Evolutionary conservation across 1,140 invertebrate species (phyloP).

Genomic region (Papilio glaucus): DNA sequence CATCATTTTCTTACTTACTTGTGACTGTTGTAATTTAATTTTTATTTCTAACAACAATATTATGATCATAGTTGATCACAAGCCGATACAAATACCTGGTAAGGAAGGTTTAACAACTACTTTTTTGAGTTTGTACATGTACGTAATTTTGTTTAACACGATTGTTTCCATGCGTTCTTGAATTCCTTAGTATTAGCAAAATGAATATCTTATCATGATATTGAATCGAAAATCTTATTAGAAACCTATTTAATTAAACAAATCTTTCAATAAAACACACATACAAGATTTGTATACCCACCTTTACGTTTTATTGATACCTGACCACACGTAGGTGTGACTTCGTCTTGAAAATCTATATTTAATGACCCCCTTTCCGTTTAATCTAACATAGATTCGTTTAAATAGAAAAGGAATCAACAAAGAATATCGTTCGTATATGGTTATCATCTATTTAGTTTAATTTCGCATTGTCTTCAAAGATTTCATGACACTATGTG

Average conservation of each 20-base stretch:
- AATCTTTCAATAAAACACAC: too few species aligned
- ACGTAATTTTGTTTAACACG: too few species aligned
- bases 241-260: too few species aligned
- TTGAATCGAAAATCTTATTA: too few species aligned
- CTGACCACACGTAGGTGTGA: too few species aligned
- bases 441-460: background rate
- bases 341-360: background rate
- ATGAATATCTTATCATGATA: too few species aligned
- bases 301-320: too few species aligned
- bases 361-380: background rate
- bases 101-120: too few species aligned
- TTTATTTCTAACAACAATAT: constrained; percentile 45
- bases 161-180: too few species aligned
- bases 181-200: too few species aligned
- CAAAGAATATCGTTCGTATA: background rate
- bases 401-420: background rate
- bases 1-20: constrained; percentile 46
- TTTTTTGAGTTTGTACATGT: too few species aligned
- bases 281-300: too few species aligned
- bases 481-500: constrained; percentile 29
- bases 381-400: background rate
- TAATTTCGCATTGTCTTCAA: constrained; percentile 33
- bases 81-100: background rate
- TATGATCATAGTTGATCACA: background rate
- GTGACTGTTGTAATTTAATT: constrained; percentile 45